Base-by-base conservation (phyloP, 2,888 invertebrate species). In the Apamea epomidion region DNA sequence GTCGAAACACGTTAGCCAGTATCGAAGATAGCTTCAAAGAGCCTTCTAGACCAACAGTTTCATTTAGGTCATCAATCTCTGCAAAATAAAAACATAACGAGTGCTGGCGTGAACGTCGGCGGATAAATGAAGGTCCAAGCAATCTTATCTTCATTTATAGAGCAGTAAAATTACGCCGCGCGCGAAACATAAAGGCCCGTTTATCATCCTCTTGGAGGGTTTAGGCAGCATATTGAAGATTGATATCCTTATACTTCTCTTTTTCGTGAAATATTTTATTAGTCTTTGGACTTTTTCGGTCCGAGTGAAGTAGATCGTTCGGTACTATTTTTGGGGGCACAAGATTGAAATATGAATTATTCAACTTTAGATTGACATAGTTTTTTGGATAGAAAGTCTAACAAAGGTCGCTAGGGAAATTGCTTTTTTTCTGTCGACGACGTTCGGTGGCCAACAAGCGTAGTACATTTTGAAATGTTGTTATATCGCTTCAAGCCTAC, bases 81-180 rank as follows among this genome's bases (percentile, higher is more conserved):
- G 91, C 89, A 92, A 93, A 94, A 94, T 93, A 94, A 92, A 93
- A 93, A 94, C 91, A 92, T 92, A 91, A 91, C 89, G 89, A 93
- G 90, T 91, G 91, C 90, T 91, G 90, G 91, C 92, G 90, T 90
- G 87, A 87, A 91, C 91, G 92, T 92, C 92, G 92, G 90, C 91
- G 93, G 91, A 93, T 93, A 93, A 95, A 95, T 94, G 89, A 80
- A 85, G 85, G 92, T 92, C 91, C 91, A 91, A 90, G 93, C 93
- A 95, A 95, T 95, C 94, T 95, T 96, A 96, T 95, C 95, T 94
- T 95, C 95, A 95, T 95, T 95, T 95, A 96, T 95, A 95, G 95
- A 94, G 94, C 94, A 94, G 94, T 95, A 94, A 95, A 96, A 95
- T 95, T 95, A 95, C 93, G 93, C 92, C 93, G 91, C 92, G 92